A percentile compares a stretch with the other conserved stretches of the same genome.
Conservation (phyloP, 2,113 vertebrate genomes). For the Atrichornis clamosus region DNA sequence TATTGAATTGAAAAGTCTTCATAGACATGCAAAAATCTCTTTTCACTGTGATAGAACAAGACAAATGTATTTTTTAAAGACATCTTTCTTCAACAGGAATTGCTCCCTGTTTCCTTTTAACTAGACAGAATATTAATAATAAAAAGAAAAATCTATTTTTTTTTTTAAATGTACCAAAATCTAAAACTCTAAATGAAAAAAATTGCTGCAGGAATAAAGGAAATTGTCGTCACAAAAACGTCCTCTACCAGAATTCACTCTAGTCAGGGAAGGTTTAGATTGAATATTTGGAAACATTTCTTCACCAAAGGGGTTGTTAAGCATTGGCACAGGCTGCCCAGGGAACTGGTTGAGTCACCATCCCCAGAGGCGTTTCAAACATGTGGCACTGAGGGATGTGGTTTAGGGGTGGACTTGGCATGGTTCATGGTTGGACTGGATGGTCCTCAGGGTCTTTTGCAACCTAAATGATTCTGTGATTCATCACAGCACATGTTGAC, state of each 20-base stretch:
- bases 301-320: accelerated
- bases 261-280: accelerated
- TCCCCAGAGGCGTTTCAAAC: background rate
- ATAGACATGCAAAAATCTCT: background rate
- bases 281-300: background rate
- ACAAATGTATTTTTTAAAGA: background rate
- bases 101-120: background rate
- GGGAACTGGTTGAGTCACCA: background rate
- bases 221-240: background rate
- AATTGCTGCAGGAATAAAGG: background rate
- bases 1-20: background rate
- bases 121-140: background rate
- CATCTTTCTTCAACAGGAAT: background rate
- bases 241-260: background rate
- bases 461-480: background rate
- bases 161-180: background rate
- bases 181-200: background rate
- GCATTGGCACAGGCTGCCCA: background rate
- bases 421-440: accelerated
- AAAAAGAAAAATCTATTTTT: accelerated
- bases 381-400: accelerated
- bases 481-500: background rate
- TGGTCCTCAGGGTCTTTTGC: background rate
- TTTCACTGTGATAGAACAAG: background rate
- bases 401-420: background rate